Conservation (phyloP, 2,113 vertebrate genomes). For the Cynocephalus volans region DNA sequence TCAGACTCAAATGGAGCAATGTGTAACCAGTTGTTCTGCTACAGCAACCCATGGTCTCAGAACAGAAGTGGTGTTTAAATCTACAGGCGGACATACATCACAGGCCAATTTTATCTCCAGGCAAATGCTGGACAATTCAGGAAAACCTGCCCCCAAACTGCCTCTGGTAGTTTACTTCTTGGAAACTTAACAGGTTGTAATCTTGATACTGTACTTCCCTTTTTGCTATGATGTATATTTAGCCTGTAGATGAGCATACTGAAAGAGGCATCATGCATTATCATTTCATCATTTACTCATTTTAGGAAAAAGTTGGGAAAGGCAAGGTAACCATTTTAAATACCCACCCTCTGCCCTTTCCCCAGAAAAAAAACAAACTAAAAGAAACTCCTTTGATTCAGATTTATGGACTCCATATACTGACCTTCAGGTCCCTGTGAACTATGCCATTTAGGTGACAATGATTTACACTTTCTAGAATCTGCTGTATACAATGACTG, state of each 20-base stretch:
- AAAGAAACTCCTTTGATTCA: conserved; percentile 79
- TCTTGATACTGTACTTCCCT: background rate
- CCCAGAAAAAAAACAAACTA: conserved; percentile 68
- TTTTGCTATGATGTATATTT: conserved; percentile 88
- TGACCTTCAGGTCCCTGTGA: conserved; percentile 99
- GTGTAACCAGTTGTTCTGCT: conserved; percentile 81
- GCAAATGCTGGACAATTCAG: conserved; percentile 22
- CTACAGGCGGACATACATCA: conserved; percentile 89
- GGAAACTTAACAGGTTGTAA: background rate
- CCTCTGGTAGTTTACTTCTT: background rate
- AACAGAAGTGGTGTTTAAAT: conserved; percentile 91
- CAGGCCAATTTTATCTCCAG: conserved; percentile 74
- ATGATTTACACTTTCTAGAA: conserved; percentile 99
- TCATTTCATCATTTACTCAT: conserved; percentile 32
- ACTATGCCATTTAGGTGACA: conserved; percentile 98
- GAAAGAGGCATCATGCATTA: conserved; percentile 93
- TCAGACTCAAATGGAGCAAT: conserved; percentile 80
- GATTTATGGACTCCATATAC: conserved; percentile 91
- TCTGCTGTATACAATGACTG: conserved; percentile 99
- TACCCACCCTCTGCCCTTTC: conserved; percentile 87
- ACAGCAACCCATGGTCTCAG: conserved; percentile 89
- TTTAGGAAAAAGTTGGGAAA: conserved; percentile 76
- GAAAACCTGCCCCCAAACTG: conserved; percentile 3
- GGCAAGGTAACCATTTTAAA: conserved; percentile 80
- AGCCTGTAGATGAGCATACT: conserved; percentile 89